Conservation (phyloP, 2,888 invertebrate species). For the Tinea trinotella region DNA sequence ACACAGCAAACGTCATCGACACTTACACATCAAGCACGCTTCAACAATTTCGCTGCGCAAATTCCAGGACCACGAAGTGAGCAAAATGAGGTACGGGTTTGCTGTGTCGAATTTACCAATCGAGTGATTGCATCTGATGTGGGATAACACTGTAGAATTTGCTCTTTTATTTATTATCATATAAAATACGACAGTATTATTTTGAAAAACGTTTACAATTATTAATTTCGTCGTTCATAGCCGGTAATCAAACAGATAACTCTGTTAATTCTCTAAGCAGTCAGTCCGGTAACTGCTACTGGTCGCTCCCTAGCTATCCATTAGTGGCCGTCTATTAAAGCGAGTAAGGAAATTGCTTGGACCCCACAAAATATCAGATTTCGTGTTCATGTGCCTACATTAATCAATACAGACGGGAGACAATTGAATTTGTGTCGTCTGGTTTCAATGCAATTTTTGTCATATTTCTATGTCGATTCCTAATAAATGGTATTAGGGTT, state of each 20-base stretch:
- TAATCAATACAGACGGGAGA: conserved; percentile 60
- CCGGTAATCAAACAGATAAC: conserved; percentile 28
- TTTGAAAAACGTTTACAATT: no score
- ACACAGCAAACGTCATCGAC: conserved; percentile 19
- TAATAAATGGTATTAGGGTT: conserved; percentile 13
- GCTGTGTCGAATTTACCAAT: neutral
- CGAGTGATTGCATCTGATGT: neutral
- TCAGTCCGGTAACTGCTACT: conserved; percentile 20
- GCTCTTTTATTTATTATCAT: no score
- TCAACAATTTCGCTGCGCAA: conserved; percentile 12
- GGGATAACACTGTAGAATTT: no score
- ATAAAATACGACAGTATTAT: no score
- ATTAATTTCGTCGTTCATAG: conserved; percentile 8
- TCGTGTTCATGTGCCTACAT: conserved; percentile 64
- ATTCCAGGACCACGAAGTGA: conserved; percentile 10
- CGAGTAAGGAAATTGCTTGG: conserved; percentile 48
- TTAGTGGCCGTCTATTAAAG: conserved; percentile 34
- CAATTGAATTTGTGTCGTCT: conserved; percentile 67
- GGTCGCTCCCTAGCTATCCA: conserved; percentile 49
- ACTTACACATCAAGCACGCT: conserved; percentile 17
- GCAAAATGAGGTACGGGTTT: conserved; percentile 2
- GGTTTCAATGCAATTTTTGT: conserved; percentile 58
- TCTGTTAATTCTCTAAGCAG: conserved; percentile 40
- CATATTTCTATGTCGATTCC: conserved; percentile 43
- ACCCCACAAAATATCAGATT: conserved; percentile 67